These are phyloP conservation scores for Poecilia wingei DNA, from an alignment of 2,797 vertebrate species.

Conservation along the genomic window DNA sequence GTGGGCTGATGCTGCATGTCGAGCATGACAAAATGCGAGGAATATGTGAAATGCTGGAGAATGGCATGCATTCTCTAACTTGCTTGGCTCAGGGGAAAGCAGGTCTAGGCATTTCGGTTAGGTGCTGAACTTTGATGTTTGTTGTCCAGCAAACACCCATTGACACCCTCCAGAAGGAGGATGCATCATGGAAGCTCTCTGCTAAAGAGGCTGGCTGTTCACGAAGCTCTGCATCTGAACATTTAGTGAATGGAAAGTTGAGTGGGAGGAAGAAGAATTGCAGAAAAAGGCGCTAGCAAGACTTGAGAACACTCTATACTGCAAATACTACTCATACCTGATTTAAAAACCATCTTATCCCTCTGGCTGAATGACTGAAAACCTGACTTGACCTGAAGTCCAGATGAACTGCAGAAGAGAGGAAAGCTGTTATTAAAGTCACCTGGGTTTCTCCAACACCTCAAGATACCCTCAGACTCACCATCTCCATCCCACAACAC, in stretches of 20 bases:
- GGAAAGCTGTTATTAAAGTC: not conserved
- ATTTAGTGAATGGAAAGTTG: not conserved
- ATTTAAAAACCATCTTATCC: not conserved
- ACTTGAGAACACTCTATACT: not conserved
- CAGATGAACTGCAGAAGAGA: not conserved
- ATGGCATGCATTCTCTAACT: constrained; percentile 7
- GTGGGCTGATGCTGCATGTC: constrained; percentile 36
- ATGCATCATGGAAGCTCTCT: not conserved
- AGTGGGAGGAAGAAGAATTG: not conserved
- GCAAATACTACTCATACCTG: not conserved
- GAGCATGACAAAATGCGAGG: constrained; percentile 43
- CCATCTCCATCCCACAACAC: not conserved
- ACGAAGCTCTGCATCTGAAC: not conserved
- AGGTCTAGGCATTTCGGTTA: not conserved
- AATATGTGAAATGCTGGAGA: constrained; percentile 28
- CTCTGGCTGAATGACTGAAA: not conserved
- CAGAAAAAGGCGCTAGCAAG: not conserved
- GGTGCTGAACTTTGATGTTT: not conserved
- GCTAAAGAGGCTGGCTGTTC: not conserved
- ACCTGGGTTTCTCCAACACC: not conserved
- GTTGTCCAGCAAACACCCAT: not conserved
- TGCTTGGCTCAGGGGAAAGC: not conserved
- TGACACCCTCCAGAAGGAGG: not conserved
- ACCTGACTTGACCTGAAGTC: not conserved
- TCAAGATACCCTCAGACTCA: not conserved